Conservation (phyloP, 2,797 vertebrate species). For the Margarornis squamiger region DNA sequence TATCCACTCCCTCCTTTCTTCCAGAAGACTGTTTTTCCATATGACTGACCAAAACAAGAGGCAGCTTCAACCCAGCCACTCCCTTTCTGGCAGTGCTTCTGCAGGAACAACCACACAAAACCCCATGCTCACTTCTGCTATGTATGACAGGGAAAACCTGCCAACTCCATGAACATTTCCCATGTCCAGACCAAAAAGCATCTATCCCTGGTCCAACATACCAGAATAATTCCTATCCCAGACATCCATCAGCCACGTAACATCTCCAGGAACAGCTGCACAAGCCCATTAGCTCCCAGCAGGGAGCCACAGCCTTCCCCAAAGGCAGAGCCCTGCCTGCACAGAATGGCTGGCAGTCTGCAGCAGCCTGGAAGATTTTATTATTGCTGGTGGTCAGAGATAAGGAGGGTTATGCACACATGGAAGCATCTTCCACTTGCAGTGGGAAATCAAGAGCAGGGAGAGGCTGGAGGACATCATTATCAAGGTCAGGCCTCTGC, state of each 20-base stretch:
- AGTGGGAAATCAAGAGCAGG: background rate
- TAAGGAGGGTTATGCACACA: background rate
- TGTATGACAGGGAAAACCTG: background rate
- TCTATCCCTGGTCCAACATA: background rate
- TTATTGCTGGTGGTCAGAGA: background rate
- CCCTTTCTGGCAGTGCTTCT: background rate
- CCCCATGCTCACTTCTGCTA: background rate
- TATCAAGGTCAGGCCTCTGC: background rate
- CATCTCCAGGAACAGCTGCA: background rate
- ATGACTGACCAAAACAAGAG: background rate
- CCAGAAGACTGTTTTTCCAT: background rate
- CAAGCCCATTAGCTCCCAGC: background rate
- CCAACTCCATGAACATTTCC: rapidly evolving
- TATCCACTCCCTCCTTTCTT: background rate
- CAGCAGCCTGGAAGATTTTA: background rate
- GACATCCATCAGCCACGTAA: background rate
- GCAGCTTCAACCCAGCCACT: background rate
- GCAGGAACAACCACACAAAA: background rate
- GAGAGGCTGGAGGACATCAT: background rate
- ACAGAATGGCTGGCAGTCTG: background rate
- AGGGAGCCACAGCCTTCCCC: background rate
- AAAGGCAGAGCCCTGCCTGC: background rate
- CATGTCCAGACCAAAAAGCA: background rate
- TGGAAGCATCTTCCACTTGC: background rate
- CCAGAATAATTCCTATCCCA: background rate